A percentile compares a stretch with the other conserved stretches of the same genome.
phyloP scores from a whole-genome alignment of 30 jellyfish, hydroid and myxozoan genomes.

The Calvadosia cruxmelitensis region DNA sequence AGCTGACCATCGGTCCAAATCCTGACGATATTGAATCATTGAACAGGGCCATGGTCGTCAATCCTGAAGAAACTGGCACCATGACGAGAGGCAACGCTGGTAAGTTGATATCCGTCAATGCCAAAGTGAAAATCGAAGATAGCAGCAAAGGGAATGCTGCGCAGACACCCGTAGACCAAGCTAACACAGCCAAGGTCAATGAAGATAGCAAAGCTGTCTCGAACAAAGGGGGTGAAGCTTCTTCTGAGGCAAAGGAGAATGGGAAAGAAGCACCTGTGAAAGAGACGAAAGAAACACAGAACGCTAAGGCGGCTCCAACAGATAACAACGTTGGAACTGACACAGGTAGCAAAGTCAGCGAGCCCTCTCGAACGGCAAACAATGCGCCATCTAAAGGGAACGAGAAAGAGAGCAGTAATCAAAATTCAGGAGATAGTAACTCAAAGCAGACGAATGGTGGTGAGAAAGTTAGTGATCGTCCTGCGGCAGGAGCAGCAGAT shows the following conservation, averaged over 20 bases:
- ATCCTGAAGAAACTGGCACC: neutral
- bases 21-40: neutral
- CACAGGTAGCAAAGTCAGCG: neutral
- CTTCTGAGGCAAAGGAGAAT: slow-evolving; percentile 4
- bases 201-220: neutral
- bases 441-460: neutral
- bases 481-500: neutral
- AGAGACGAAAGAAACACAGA: neutral
- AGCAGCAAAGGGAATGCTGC: neutral
- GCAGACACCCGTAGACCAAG: neutral
- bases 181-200: neutral
- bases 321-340: neutral
- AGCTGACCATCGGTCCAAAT: neutral
- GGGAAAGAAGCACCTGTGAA: slow-evolving; percentile 9
- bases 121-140: neutral
- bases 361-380: neutral
- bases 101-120: neutral
- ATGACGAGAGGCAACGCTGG: neutral
- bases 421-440: neutral
- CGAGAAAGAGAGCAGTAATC: slow-evolving; percentile 2
- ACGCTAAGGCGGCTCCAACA: neutral
- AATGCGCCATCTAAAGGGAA: neutral
- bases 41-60: neutral
- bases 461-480: neutral
- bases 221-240: neutral